These are phyloP conservation scores for Aviceda subcristata DNA, from an alignment of 2,113 vertebrate genomes.

Conservation along the genomic window DNA sequence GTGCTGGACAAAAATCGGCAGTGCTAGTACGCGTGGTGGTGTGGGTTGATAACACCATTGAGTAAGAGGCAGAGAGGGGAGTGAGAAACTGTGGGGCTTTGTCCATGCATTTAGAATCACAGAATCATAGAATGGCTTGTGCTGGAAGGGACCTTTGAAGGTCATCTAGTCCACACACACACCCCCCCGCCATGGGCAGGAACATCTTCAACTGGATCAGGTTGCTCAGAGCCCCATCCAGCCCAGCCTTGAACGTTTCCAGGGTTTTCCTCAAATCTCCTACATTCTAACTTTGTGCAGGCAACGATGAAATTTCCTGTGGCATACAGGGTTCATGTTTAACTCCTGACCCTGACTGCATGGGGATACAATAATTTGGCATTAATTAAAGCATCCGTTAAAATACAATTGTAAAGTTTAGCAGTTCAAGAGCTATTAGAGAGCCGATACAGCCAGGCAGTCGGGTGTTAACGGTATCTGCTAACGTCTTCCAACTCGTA, in stretches of 20 bases:
- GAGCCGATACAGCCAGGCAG: neutral
- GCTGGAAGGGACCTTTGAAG: neutral
- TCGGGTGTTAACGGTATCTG: accelerated
- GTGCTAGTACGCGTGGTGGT: accelerated
- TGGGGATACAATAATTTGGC: neutral
- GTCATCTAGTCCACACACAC: neutral
- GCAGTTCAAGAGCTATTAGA: neutral
- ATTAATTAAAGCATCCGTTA: neutral
- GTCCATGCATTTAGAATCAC: neutral
- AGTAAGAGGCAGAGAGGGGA: too few species aligned
- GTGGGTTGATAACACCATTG: accelerated
- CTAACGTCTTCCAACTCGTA: too few species aligned
- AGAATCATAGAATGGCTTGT: neutral
- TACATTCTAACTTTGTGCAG: neutral
- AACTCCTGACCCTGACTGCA: neutral
- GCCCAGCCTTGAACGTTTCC: neutral
- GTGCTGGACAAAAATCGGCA: neutral
- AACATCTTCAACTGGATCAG: too few species aligned
- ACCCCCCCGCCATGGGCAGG: neutral
- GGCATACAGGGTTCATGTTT: neutral
- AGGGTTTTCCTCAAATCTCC: neutral
- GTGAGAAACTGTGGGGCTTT: too few species aligned
- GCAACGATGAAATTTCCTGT: neutral
- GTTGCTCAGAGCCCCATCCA: neutral
- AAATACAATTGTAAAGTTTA: neutral